Percentiles rank a stretch among this genome's conserved stretches.
Evolutionary conservation across 2,888 invertebrate genomes (phyloP).

Genomic region (Spicauda simplicius): DNA sequence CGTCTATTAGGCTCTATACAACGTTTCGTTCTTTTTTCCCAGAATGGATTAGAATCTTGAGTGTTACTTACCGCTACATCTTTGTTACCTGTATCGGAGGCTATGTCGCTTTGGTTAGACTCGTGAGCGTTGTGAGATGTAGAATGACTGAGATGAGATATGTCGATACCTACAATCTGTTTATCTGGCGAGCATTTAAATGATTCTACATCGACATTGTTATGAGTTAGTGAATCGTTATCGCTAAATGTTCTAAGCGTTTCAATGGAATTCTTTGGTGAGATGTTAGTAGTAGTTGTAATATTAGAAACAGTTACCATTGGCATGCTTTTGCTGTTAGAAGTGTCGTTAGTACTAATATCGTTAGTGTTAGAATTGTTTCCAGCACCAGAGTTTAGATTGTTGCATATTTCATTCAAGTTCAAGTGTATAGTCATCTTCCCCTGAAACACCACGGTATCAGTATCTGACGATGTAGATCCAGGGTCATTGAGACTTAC

Average conservation of each 20-base stretch:
- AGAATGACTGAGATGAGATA: conserved; percentile 53
- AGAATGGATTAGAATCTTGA: conserved; percentile 78
- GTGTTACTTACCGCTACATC: conserved; percentile 70
- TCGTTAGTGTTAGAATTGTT: conserved; percentile 64
- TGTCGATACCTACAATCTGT: conserved; percentile 48
- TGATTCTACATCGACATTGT: conserved; percentile 62
- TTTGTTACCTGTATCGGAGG: conserved; percentile 57
- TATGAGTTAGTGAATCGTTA: conserved; percentile 59
- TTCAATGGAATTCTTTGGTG: conserved; percentile 81
- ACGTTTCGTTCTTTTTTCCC: conserved; percentile 75
- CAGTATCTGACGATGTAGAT: conserved; percentile 77
- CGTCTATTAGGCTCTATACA: conserved; percentile 76
- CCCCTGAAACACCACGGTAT: conserved; percentile 82
- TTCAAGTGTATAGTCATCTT: conserved; percentile 83
- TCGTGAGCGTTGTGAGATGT: conserved; percentile 46
- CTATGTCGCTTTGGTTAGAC: conserved; percentile 55
- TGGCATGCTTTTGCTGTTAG: conserved; percentile 80
- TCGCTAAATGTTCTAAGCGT: conserved; percentile 64
- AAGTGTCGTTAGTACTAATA: conserved; percentile 60
- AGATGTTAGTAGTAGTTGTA: conserved; percentile 82
- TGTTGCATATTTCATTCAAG: conserved; percentile 81
- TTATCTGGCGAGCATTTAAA: conserved; percentile 44
- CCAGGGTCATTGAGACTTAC: conserved; percentile 82
- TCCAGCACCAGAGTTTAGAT: conserved; percentile 76
- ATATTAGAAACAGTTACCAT: conserved; percentile 85